Evolutionary conservation across 2,888 invertebrate genomes (phyloP), one percentile per base, ranked within the genome.

Genomic region (Loripinus fragilis): DNA sequence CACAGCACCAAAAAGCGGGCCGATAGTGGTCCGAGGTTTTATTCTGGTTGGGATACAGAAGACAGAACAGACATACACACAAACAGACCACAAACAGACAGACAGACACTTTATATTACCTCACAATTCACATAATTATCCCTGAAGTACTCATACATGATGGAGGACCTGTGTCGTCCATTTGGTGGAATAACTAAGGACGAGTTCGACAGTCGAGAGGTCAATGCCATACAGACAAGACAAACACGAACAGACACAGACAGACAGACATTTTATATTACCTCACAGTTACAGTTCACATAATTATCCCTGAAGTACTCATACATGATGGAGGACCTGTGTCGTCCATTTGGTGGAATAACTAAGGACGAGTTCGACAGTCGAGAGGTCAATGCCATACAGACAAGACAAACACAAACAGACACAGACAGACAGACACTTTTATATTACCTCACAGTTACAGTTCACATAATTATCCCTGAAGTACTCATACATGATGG

Each of bases 401-500:
- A 12, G 15, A 42, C 8, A 8, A 42, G 10, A 42, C 42, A 42
- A 8, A 42, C 42, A 42, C 42, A 8, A 42, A 8, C 42, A 42
- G 10, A 42, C 42, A 42, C 42, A 42, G 10, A 42, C 42, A 42
- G 10, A 42, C 42, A 42, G 10, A 42, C 42, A 42, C 42, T n/a
- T 12, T 15, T n/a, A n/a, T n/a, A n/a, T n/a, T n/a, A n/a, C n/a
- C n/a, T n/a, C n/a, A 23, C 60, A 60, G n/a, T n/a, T 15, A 42
- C 42, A 42, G 23, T 60, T 71, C 76, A 78, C 71, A 66, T 81
- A 81, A 65, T 81, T 81, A 17, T 78, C 74, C 30, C 74, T 60
- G 45, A 38, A 81, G 55, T 81, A 81, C 25, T 81, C 81, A 17
- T 76, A 75, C 81, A 81, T 81, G 2, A 81, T 74, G 2, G 81